Evolutionary conservation across 2,888 invertebrate genomes (phyloP).

Genomic region (Phalera bucephala): DNA sequence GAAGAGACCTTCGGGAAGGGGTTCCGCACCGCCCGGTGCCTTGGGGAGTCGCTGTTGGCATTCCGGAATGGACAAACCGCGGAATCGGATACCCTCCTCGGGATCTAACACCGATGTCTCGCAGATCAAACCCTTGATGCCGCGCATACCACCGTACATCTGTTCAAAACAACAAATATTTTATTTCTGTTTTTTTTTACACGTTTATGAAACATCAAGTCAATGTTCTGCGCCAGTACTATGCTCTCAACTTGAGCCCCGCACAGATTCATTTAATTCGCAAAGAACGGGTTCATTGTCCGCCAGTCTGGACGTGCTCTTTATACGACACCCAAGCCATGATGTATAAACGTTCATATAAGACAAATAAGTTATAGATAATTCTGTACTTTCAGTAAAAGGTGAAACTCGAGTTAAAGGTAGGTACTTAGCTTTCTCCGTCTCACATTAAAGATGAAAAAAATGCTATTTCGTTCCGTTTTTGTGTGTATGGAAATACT

Average conservation of each 20-base stretch:
- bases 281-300: conserved; percentile 28
- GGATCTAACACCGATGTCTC: conserved; percentile 97
- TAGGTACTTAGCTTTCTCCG: too few relatives aligned
- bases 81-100: conserved; percentile 97
- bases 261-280: conserved; percentile 23
- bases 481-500: too few relatives aligned
- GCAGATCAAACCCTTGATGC: conserved; percentile 96
- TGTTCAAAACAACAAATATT: conserved; percentile 38
- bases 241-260: conserved; percentile 20
- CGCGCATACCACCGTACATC: conserved; percentile 98
- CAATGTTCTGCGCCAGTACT: neutral
- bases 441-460: too few relatives aligned
- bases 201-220: neutral
- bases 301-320: conserved; percentile 9
- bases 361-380: too few relatives aligned
- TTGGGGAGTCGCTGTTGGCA: conserved; percentile 89
- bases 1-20: conserved; percentile 91
- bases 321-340: conserved; percentile 3
- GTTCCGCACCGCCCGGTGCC: conserved; percentile 87
- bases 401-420: too few relatives aligned
- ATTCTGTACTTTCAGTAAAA: too few relatives aligned
- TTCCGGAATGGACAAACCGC: conserved; percentile 94
- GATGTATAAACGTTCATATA: too few relatives aligned
- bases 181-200: too few relatives aligned
- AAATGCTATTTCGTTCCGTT: too few relatives aligned